phyloP scores from a whole-genome alignment of 2,888 invertebrate genomes.

The Leuctra nigra region DNA sequence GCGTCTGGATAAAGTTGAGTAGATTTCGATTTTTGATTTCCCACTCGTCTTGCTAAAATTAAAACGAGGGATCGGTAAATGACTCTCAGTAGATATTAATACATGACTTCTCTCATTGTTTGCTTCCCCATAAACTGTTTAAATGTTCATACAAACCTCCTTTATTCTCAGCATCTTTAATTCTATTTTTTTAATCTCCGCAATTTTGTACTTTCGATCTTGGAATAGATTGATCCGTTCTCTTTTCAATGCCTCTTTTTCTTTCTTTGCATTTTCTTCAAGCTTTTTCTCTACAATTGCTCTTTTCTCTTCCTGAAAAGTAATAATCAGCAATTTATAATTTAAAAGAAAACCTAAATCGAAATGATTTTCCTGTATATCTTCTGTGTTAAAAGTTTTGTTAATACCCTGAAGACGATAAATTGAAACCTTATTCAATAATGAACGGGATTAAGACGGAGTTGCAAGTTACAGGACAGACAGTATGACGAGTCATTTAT shows the following conservation, averaged over 20 bases:
- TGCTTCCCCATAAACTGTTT: no score
- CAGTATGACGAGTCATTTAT: no score
- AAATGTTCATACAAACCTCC: constrained; percentile 57
- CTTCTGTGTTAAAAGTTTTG: no score
- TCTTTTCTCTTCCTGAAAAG: constrained; percentile 66
- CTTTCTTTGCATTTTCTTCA: constrained; percentile 82
- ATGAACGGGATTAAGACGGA: no score
- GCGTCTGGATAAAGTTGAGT: constrained; percentile 79
- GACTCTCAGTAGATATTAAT: no score
- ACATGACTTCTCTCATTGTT: no score
- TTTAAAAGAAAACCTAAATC: background rate
- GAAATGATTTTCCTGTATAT: no score
- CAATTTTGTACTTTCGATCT: constrained; percentile 79
- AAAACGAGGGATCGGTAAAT: no score
- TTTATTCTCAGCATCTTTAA: constrained; percentile 82
- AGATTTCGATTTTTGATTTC: constrained; percentile 70
- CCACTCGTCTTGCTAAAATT: constrained; percentile 61
- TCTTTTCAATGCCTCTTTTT: constrained; percentile 75
- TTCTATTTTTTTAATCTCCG: constrained; percentile 82
- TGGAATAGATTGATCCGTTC: constrained; percentile 80
- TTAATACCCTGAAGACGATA: no score
- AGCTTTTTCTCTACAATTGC: constrained; percentile 88
- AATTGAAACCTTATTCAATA: no score
- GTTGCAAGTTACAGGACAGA: no score
- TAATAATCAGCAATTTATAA: background rate